phyloP scores from a whole-genome alignment of 2,797 vertebrate genomes.

The Tarsius wallacei region DNA sequence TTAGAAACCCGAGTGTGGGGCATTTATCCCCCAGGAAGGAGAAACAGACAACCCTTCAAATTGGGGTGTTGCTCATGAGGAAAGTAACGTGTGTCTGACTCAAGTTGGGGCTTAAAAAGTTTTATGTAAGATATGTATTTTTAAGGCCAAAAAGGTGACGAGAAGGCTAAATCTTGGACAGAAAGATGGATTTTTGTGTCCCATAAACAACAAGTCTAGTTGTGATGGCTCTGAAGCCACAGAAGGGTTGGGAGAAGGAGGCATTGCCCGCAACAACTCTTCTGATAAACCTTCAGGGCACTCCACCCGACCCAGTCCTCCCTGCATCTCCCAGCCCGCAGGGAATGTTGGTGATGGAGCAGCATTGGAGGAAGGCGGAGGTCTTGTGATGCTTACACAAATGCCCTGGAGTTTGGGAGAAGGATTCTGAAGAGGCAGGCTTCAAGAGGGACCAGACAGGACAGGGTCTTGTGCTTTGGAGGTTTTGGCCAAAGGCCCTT shows the following conservation, averaged over 20 bases:
- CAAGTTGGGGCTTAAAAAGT: conserved; percentile 18
- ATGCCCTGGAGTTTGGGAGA: background rate
- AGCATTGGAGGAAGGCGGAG: background rate
- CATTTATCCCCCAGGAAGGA: background rate
- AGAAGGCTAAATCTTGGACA: background rate
- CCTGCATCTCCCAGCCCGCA: accelerated
- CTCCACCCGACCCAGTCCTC: background rate
- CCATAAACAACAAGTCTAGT: background rate
- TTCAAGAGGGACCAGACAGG: background rate
- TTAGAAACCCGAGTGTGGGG: background rate
- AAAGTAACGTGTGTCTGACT: background rate
- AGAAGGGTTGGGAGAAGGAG: background rate
- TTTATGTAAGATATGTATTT: background rate
- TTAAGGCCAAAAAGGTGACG: background rate
- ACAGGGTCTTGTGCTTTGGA: background rate
- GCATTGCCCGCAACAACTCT: accelerated
- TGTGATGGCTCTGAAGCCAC: no score
- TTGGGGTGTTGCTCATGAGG: background rate
- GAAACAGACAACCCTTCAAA: background rate
- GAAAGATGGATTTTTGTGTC: background rate
- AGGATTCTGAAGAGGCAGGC: background rate
- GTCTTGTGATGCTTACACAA: background rate
- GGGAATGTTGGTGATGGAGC: background rate
- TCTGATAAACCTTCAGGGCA: accelerated
- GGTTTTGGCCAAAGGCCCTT: background rate